Base-by-base conservation (phyloP, 2,797 vertebrate genomes). In the Hippocampus kuda region DNA sequence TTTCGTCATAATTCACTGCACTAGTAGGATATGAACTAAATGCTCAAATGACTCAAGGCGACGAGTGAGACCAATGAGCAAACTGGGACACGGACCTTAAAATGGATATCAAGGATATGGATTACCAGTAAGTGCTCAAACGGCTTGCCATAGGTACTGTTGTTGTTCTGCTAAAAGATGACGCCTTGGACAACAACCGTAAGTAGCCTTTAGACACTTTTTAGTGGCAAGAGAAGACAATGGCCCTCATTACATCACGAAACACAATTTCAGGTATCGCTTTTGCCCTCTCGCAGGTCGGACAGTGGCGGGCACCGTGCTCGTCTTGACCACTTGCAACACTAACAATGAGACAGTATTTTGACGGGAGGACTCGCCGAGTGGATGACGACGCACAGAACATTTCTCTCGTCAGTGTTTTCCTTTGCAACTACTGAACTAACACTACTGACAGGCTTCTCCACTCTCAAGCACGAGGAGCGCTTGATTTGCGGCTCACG, bases 381-480 rank as follows among this genome's bases (percentile, higher is more conserved):
- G 24, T 27, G 24, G 22, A 53, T 53, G 24, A 24, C 54, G 12
- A 56, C n/a, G 24, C n/a, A 59, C 59, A 61, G 22, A 16, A 9
- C 30, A 61, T 20, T 16, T 20, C 27, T 34, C 27, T 61, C 27
- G 9, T 11, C 16, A 22, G 59, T 38, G 59, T 44, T 49, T 51
- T 22, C 3, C 8, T 30, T 51, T 76, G 49, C 77, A 85, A 88
- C 88, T 88, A 88, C 88, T 89, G 88, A 89, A 78, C 72, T 65
- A 67, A 87, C 87, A 89, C 87, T 89, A 88, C 88, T 89, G 87
- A 89, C 75, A 70, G 64, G 72, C 71, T 78, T 56, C 53, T 56
- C 53, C 53, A 24, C 53, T n/a, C 24, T 76, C 68, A 18, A 46
- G 26, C 24, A 9, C 16, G 4, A 44, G 66, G 34, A 26, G 65